Evolutionary conservation across 1,140 invertebrate genomes (phyloP).

Genomic region (Lordiphosa clarofinis): DNA sequence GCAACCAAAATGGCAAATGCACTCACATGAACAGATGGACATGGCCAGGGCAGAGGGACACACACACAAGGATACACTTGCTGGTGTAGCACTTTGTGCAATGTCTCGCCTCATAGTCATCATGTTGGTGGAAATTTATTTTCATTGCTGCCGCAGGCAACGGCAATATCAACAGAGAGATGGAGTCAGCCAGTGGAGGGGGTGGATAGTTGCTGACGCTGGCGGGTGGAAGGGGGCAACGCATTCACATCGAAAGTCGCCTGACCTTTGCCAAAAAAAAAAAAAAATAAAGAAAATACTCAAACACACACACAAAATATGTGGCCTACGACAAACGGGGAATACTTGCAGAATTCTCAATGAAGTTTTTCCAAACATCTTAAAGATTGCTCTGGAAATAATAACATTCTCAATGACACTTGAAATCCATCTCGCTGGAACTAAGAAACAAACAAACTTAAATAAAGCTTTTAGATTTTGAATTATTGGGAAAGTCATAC

Average conservation of each 20-base stretch:
- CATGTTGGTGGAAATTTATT: conserved; percentile 75
- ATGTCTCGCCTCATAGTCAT: conserved; percentile 74
- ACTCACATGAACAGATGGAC: conserved; percentile 54
- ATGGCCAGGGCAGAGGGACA: conserved; percentile 30
- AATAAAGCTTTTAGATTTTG: not conserved
- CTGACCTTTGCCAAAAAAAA: conserved; percentile 36
- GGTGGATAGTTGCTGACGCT: conserved; percentile 4
- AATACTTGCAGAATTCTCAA: too few species aligned
- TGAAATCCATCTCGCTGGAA: too few species aligned
- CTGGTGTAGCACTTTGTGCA: conserved; percentile 66
- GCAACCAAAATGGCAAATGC: conserved; percentile 68
- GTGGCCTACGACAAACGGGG: not conserved
- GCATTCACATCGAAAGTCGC: conserved; percentile 26
- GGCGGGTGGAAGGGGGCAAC: not conserved
- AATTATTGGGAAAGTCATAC: too few species aligned
- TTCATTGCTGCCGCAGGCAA: conserved; percentile 75
- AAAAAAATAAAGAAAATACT: conserved; percentile 9
- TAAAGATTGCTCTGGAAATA: conserved; percentile 3
- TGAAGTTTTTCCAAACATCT: too few species aligned
- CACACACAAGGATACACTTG: conserved; percentile 18
- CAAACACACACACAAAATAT: conserved; percentile 17
- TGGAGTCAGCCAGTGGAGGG: not conserved
- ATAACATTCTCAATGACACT: too few species aligned
- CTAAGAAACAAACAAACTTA: too few species aligned
- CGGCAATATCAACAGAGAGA: conserved; percentile 44